Evolutionary conservation across 2,888 invertebrate genomes (phyloP).

Genomic region (Drosophila bunnanda): DNA sequence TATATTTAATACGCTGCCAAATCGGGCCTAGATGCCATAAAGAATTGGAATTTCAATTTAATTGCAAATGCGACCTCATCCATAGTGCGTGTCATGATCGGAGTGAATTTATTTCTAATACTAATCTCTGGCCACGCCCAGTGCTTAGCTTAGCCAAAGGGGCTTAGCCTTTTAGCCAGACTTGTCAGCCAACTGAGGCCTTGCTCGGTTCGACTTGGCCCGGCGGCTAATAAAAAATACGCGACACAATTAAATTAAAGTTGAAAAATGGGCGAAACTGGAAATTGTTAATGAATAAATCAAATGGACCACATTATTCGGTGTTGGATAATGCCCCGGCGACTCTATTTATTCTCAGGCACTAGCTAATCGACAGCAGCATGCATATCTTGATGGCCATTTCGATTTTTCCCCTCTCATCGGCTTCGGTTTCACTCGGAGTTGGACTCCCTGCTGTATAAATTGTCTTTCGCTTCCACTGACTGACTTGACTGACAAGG

Average conservation of each 20-base stretch:
- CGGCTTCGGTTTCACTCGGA: not conserved
- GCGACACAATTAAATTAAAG: conserved; percentile 52
- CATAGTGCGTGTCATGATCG: conserved; percentile 29
- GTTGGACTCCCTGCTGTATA: conserved; percentile 21
- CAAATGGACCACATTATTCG: conserved; percentile 14
- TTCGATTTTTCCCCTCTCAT: not conserved
- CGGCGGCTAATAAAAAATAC: conserved; percentile 44
- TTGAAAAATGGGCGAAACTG: conserved; percentile 30
- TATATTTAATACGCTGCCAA: not conserved
- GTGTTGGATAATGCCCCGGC: conserved; percentile 13
- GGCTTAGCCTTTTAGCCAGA: conserved; percentile 16
- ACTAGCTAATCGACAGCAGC: conserved; percentile 25
- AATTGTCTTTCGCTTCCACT: conserved; percentile 36
- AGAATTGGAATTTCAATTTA: conserved; percentile 14
- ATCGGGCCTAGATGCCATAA: not conserved
- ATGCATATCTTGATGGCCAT: conserved; percentile 12
- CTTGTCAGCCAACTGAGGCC: conserved; percentile 28
- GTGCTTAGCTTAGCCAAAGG: conserved; percentile 6
- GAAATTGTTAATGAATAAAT: conserved; percentile 42
- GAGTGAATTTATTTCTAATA: conserved; percentile 12
- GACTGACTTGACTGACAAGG: conserved; percentile 58
- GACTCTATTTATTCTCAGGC: conserved; percentile 23
- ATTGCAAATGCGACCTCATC: conserved; percentile 35
- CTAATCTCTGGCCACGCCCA: conserved; percentile 27
- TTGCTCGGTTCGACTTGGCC: conserved; percentile 12